phyloP scores from a whole-genome alignment of 1,140 invertebrate species.

The Listronotus oregonensis region DNA sequence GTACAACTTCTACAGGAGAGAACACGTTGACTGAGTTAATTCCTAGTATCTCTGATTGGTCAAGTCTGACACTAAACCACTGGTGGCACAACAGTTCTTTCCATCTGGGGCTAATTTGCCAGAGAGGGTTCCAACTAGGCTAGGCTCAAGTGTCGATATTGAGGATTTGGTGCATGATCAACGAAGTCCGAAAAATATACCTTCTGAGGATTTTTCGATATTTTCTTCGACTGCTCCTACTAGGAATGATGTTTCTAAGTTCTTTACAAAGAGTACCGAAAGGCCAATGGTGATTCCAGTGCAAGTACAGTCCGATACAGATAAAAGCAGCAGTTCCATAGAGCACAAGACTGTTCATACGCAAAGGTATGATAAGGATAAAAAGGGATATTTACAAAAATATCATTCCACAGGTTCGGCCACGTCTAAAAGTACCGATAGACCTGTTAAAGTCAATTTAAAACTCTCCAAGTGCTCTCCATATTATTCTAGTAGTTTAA shows the following conservation, averaged over 20 bases:
- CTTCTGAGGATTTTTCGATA: conserved; percentile 47
- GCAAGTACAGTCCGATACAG: conserved; percentile 49
- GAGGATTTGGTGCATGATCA: conserved; percentile 42
- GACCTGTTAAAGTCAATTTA: conserved; percentile 60
- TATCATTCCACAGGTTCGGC: conserved; percentile 31
- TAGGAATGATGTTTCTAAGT: conserved; percentile 25
- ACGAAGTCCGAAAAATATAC: conserved; percentile 51
- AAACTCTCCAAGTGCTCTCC: conserved; percentile 69
- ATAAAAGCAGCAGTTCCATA: conserved; percentile 53
- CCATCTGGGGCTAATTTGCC: conserved; percentile 15
- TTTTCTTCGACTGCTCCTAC: conserved; percentile 25
- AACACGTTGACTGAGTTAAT: conserved; percentile 53
- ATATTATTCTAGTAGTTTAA: conserved; percentile 71
- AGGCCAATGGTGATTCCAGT: conserved; percentile 49
- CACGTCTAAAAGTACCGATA: conserved; percentile 51
- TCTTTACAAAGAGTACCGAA: conserved; percentile 51
- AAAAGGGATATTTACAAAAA: conserved; percentile 51
- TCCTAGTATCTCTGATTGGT: conserved; percentile 55
- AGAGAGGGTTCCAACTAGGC: conserved; percentile 36
- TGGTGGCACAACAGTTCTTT: conserved; percentile 45
- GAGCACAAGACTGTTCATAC: conserved; percentile 51
- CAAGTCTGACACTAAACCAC: conserved; percentile 50
- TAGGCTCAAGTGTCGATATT: conserved; percentile 49
- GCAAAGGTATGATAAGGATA: conserved; percentile 53
- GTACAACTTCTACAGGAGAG: conserved; percentile 52